These are phyloP conservation scores for Gobio gobio DNA, from an alignment of 2,113 vertebrate species.

Conservation along the genomic window DNA sequence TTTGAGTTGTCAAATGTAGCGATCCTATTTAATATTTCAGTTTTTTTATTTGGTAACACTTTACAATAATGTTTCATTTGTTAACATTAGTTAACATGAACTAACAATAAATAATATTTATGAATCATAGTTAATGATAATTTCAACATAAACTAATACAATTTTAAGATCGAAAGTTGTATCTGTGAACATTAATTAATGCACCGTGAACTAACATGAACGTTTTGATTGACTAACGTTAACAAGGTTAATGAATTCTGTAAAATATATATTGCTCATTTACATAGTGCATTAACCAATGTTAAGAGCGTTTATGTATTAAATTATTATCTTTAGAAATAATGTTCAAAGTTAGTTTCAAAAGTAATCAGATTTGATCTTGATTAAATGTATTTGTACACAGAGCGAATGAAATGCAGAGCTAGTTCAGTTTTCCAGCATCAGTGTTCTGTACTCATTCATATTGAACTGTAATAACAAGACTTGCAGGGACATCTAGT, in stretches of 20 bases:
- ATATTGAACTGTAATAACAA: background rate
- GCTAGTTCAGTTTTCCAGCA: background rate
- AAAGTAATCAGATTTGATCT: background rate
- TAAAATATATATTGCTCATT: no score
- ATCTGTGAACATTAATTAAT: no score
- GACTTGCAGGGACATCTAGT: constrained; percentile 74
- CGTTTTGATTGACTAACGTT: no score
- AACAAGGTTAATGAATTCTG: no score
- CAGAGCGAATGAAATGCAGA: background rate
- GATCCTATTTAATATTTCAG: background rate
- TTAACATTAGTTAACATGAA: no score
- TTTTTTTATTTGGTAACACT: background rate
- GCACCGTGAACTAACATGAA: no score
- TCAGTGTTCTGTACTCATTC: background rate
- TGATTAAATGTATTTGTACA: background rate
- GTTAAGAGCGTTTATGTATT: background rate
- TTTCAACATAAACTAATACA: no score
- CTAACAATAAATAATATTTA: no score
- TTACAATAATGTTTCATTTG: no score
- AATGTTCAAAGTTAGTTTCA: background rate
- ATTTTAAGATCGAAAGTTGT: no score
- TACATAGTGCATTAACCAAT: no score
- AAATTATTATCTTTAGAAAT: background rate
- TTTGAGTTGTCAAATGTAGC: background rate
- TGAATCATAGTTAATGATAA: no score